Conservation (phyloP, 2,113 vertebrate genomes). For the Dicentrarchus labrax region DNA sequence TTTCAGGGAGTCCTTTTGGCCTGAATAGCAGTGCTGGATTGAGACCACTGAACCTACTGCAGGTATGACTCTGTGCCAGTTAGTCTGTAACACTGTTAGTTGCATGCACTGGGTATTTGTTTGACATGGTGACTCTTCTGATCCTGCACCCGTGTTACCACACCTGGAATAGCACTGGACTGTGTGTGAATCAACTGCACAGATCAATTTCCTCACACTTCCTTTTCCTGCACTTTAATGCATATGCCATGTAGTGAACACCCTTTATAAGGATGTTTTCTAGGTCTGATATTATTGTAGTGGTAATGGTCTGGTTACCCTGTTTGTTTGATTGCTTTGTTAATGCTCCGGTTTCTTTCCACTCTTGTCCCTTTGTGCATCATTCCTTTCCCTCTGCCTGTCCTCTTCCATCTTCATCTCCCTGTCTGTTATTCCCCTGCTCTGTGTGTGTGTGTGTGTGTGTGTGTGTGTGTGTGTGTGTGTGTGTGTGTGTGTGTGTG, state of each 20-base stretch:
- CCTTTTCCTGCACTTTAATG: conserved; percentile 26
- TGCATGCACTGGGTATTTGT: conserved; percentile 43
- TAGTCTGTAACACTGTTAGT: background rate
- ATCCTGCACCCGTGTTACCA: conserved; percentile 25
- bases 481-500: conserved; percentile 34
- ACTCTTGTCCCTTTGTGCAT: conserved; percentile 45
- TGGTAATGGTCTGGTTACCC: conserved; percentile 1
- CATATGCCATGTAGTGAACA: background rate
- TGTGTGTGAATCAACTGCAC: background rate
- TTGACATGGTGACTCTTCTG: conserved; percentile 3
- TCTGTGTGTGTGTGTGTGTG: conserved; percentile 42
- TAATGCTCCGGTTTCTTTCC: conserved; percentile 53
- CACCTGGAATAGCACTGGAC: conserved; percentile 1
- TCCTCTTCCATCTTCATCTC: conserved; percentile 14
- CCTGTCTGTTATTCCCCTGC: conserved; percentile 20
- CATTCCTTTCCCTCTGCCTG: conserved; percentile 16
- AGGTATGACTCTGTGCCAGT: conserved; percentile 85
- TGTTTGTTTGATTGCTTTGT: conserved; percentile 43
- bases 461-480: conserved; percentile 13
- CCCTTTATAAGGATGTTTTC: background rate
- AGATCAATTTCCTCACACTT: conserved; percentile 30
- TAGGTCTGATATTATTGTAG: conserved; percentile 21
- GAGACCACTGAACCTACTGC: conserved; percentile 94
- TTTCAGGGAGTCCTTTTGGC: conserved; percentile 92
- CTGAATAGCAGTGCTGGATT: conserved; percentile 93